A percentile compares a stretch with the other conserved stretches of the same genome.
Evolutionary conservation across 2,113 vertebrate species (phyloP).

Genomic region (Rhineura floridana): DNA sequence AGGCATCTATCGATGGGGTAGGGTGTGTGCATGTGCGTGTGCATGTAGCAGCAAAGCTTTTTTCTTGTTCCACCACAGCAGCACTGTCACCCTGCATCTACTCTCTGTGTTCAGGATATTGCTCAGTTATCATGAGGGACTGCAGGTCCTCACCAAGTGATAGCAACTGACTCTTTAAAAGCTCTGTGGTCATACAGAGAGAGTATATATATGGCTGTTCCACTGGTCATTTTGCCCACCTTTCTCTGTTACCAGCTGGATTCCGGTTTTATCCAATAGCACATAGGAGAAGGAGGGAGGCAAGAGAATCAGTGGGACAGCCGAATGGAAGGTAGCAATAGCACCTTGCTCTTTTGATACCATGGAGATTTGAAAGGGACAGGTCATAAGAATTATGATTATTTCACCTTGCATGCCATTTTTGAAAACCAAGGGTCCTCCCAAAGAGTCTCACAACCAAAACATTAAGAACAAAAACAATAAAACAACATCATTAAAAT

Average conservation of each 20-base stretch:
- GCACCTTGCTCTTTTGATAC: neutral
- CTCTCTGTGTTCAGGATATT: neutral
- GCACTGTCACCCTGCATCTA: neutral
- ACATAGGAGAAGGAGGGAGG: neutral
- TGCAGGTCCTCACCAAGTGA: neutral
- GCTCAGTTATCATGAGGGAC: neutral
- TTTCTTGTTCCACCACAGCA: neutral
- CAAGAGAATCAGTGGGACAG: neutral
- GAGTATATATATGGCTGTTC: neutral
- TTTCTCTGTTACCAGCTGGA: too few species aligned
- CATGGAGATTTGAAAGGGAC: neutral
- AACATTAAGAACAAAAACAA: too few species aligned
- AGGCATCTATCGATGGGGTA: too few species aligned
- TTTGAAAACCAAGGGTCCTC: too few species aligned
- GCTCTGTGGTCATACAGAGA: too few species aligned
- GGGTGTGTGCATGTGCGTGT: too few species aligned
- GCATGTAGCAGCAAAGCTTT: neutral
- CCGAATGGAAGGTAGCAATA: too few species aligned
- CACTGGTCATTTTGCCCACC: neutral
- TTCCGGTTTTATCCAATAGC: neutral
- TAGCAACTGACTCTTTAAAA: neutral
- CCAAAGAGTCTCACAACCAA: too few species aligned
- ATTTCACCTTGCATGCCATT: too few species aligned
- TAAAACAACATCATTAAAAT: too few species aligned
- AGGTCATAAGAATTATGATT: neutral